phyloP scores from a whole-genome alignment of 2,797 vertebrate species.

The Sorex maritimensis region DNA sequence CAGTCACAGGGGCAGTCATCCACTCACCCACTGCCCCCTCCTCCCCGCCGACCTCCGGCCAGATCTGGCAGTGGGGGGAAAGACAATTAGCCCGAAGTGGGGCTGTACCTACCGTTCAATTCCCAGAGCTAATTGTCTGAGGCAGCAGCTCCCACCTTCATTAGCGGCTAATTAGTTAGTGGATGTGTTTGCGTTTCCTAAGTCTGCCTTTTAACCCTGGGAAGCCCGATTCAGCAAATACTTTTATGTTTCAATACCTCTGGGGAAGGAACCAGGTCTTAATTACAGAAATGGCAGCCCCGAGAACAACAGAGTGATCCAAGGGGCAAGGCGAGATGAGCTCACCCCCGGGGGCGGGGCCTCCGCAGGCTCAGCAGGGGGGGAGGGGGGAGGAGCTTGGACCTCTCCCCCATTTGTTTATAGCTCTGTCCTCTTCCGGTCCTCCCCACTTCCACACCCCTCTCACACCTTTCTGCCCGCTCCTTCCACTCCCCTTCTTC shows the following conservation, averaged over 20 bases:
- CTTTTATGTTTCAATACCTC: constrained; percentile 79
- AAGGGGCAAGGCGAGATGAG: constrained; percentile 63
- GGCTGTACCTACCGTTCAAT: constrained; percentile 73
- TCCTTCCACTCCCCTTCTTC: neutral
- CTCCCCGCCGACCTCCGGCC: neutral
- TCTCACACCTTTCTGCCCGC: neutral
- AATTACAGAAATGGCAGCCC: constrained; percentile 71
- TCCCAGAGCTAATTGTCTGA: constrained; percentile 84
- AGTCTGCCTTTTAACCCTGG: constrained; percentile 83
- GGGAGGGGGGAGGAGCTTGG: constrained; percentile 16
- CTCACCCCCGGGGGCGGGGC: constrained; percentile 56
- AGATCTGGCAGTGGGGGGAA: constrained; percentile 29
- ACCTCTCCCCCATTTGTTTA: neutral
- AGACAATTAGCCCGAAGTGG: constrained; percentile 70
- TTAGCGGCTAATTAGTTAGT: constrained; percentile 81
- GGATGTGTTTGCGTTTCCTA: constrained; percentile 83
- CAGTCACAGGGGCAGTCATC: constrained; percentile 73
- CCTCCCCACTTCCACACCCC: neutral
- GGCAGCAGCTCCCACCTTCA: constrained; percentile 79
- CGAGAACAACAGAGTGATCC: constrained; percentile 64
- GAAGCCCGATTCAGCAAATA: constrained; percentile 84
- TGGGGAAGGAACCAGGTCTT: constrained; percentile 81
- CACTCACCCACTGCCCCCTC: neutral
- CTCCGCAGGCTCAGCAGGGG: neutral
- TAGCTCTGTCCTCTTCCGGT: neutral